These are phyloP conservation scores for Pseudomyrmex sp. DNA, from an alignment of 1,140 invertebrate species.

Conservation along the genomic window DNA sequence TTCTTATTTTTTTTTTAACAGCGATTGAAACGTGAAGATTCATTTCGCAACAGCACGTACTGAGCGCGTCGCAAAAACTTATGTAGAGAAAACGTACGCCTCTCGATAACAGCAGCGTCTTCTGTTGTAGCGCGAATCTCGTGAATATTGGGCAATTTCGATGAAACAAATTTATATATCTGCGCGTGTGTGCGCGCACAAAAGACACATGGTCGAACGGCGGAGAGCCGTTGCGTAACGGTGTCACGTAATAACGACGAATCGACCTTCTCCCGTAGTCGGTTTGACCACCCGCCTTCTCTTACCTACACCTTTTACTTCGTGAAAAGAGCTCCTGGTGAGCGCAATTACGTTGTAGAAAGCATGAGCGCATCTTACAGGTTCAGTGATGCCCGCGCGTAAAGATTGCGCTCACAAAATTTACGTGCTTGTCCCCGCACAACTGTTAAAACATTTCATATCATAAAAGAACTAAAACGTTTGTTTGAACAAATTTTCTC, in stretches of 20 bases:
- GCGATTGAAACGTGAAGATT: neutral
- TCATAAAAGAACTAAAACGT: neutral
- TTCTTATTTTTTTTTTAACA: neutral
- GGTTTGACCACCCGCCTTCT: conserved; percentile 68
- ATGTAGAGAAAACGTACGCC: neutral
- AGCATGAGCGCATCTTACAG: conserved; percentile 53
- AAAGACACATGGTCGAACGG: conserved; percentile 25
- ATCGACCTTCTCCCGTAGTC: conserved; percentile 74
- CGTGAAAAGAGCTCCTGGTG: conserved; percentile 32
- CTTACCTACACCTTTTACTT: conserved; percentile 40
- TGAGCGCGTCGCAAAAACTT: neutral
- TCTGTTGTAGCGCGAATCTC: neutral
- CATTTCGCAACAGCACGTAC: neutral
- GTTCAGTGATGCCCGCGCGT: neutral
- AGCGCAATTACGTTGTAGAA: conserved; percentile 62
- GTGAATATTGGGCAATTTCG: conserved; percentile 59
- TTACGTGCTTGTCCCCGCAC: neutral
- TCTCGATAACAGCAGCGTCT: neutral
- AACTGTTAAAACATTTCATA: neutral
- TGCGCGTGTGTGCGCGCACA: neutral
- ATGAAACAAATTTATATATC: neutral
- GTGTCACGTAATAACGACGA: conserved; percentile 79
- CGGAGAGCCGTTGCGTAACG: conserved; percentile 72
- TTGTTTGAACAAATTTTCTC: neutral
- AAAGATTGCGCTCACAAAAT: neutral